Conservation (phyloP, 2,888 invertebrate species). For the Leuctra nigra region DNA sequence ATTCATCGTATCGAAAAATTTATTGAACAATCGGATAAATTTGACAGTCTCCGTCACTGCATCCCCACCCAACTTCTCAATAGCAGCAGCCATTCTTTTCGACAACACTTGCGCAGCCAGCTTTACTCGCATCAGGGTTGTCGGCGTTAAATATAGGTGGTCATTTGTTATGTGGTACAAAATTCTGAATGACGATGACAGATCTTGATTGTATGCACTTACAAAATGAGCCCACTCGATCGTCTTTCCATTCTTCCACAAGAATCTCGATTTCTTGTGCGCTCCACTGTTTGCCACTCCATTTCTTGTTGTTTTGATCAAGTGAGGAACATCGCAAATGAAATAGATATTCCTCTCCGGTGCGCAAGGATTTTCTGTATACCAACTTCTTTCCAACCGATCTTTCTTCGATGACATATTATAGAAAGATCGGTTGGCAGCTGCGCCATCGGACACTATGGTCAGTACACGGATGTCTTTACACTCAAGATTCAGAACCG, state of each 20-base stretch:
- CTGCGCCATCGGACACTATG: constrained; percentile 1
- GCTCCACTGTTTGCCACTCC: background rate
- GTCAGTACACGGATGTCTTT: background rate
- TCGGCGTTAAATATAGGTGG: constrained; percentile 7
- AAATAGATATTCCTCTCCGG: background rate
- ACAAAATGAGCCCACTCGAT: constrained; percentile 4
- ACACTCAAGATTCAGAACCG: background rate
- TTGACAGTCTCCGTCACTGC: constrained; percentile 5
- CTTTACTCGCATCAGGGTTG: constrained; percentile 4
- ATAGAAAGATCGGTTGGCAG: background rate
- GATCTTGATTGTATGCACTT: background rate
- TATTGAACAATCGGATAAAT: constrained; percentile 10
- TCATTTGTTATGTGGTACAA: background rate
- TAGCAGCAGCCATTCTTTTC: background rate
- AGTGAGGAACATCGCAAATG: background rate
- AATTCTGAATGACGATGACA: constrained; percentile 7
- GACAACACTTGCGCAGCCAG: constrained; percentile 4
- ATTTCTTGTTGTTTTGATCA: constrained; percentile 6
- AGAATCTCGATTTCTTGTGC: background rate
- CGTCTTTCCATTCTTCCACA: constrained; percentile 1
- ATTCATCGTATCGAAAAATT: constrained; percentile 5
- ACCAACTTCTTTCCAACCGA: background rate
- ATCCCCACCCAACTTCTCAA: background rate
- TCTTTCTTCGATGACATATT: background rate
- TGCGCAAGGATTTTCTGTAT: background rate